Base-by-base conservation (phyloP, 2,797 vertebrate genomes). In the Staurois parvus region DNA sequence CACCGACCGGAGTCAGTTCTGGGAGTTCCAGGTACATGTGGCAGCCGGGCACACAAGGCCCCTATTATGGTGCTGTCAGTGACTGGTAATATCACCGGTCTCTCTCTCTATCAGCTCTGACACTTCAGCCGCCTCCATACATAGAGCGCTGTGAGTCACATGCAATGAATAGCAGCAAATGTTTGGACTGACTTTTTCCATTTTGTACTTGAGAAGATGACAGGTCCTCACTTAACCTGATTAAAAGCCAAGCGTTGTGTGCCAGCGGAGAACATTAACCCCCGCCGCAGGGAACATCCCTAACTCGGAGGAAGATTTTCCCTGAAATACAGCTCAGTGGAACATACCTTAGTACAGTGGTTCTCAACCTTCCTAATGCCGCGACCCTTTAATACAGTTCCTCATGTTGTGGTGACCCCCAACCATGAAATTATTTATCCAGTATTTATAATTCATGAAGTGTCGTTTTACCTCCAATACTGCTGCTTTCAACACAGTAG, bases 121-220 rank as follows among this genome's bases (percentile, higher is more conserved):
- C 42, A 52, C 81, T 15, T 56, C 29, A 64, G 29, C 26, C 66
- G 30, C 15, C 42, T 59, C 73, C 83, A 78, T 78, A 78, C 45
- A 77, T 64, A 84, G 82, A 59, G 81, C 21, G 26, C 30, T 28
- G 70, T 42, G 83, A 72, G 67, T 78, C 74, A 84, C 64, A 72
- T 8, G 75, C 64, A 72, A 29, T 30, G 82, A 78, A 70, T 83
- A 83, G 81, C 81, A 69, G 73, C 37, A 48, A 52, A 62, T 75
- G 62, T 52, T 68, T 68, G 29, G 30, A 13, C 72, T 56, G 59
- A 83, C 81, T 83, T 83, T 64, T 83, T 83, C 81, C 81, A 72
- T 59, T 72, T 80, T 80, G 45, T 66, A 76, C 81, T 75, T 83
- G 69, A 62, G 72, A 52, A 56, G 56, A 75, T 75, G 81, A 76